Percentiles rank a stretch among this genome's conserved stretches.
Conservation (phyloP, 2,113 vertebrate species). For the Riparia riparia region DNA sequence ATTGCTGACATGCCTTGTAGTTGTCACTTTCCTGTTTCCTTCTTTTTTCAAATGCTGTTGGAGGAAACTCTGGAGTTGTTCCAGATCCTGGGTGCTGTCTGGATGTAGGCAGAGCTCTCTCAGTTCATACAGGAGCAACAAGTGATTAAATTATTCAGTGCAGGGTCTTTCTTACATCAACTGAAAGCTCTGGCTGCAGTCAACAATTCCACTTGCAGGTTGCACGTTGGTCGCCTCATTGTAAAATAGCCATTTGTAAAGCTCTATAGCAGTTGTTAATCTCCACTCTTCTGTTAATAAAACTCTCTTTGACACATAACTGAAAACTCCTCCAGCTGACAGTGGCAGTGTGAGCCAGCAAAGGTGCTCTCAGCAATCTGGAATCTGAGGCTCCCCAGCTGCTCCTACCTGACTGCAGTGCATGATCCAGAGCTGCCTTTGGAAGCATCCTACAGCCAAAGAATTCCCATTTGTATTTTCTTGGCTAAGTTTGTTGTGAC, state of each 20-base stretch:
- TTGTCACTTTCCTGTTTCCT: not conserved
- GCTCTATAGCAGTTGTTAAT: not conserved
- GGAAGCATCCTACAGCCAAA: constrained; percentile 20
- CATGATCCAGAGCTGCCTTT: not conserved
- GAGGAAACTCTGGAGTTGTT: not conserved
- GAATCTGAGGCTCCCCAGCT: not conserved
- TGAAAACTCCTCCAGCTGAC: not conserved
- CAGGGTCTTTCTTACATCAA: not conserved
- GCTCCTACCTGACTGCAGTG: not conserved
- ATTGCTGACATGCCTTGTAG: not conserved
- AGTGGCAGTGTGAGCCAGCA: not conserved
- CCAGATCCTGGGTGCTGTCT: not conserved
- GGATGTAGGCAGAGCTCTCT: not conserved
- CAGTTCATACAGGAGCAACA: not conserved
- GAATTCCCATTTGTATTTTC: constrained; percentile 28
- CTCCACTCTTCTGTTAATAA: not conserved
- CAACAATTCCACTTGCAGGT: not conserved
- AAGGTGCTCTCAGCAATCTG: not conserved
- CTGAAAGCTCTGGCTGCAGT: not conserved
- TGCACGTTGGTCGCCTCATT: not conserved
- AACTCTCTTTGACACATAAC: not conserved
- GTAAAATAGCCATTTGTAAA: not conserved
- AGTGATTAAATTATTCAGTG: not conserved
- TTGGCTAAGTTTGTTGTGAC: constrained; percentile 41
- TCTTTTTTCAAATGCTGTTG: not conserved